Base-by-base conservation (phyloP, 2,797 vertebrate species). In the Podarcis siculus region DNA sequence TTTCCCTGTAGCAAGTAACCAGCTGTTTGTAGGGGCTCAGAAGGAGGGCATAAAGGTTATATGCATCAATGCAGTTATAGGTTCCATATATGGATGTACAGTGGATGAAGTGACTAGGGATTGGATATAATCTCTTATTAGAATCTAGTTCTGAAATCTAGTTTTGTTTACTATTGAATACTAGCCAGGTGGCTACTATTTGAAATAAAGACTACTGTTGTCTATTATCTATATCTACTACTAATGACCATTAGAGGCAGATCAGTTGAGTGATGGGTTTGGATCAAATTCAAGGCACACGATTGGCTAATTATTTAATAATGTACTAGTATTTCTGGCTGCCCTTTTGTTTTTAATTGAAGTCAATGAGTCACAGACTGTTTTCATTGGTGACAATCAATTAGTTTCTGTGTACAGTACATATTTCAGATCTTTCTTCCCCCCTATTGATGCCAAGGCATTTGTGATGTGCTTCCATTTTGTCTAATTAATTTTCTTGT, bases 401-500 rank as follows among this genome's bases (percentile, higher is more conserved):
- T 89, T 91, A 87, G 86, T 35, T 69, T 9, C 69, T 79, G 39
- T 32, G 58, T 67, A 64, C 58, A 82, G n/a, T 79, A 76, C 27
- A 89, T 73, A 13, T 25, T 12, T 37, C 84, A 75, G 61, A 23
- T 23, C 17, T 64, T 23, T 23, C 0, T 17, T 0, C 61, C 6
- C 6, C 6, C 21, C 61, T 64, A 19, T 64, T 32, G 61, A 78
- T 78, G 39, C 27, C 32, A 86, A 89, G 15, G 6, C 69, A 35
- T 82, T 81, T 86, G 83, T 67, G 73, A 89, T 69, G 10, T 9
- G 77, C 67, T 88, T 80, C 75, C 30, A 64, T 9, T 3, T 71
- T 42, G 55, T 49, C 2, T 84, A 89, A 86, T 61, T 86, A 79
- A 39, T 82, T 88, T 93, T 91, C 79, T 67, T 90, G 64, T 72